Evolutionary conservation across 2,797 vertebrate species (phyloP).

Genomic region (Carduelis carduelis): DNA sequence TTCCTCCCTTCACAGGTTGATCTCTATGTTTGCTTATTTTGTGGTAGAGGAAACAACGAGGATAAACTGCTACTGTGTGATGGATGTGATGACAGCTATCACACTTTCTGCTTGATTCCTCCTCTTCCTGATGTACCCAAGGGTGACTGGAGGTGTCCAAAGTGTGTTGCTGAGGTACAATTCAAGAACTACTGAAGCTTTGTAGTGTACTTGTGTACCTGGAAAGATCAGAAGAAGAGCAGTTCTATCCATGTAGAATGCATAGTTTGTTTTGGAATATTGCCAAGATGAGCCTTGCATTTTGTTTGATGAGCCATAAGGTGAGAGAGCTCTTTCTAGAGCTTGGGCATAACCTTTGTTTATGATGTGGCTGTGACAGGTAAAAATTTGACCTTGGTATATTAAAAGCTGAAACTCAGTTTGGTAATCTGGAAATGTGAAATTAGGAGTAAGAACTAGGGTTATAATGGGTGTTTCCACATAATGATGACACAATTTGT

Average conservation of each 20-base stretch:
- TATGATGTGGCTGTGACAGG: not conserved
- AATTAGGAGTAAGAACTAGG: not conserved
- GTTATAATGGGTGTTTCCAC: not conserved
- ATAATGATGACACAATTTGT: not conserved
- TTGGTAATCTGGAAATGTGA: not conserved
- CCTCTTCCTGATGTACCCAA: slow-evolving; percentile 96
- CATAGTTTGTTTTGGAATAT: not conserved
- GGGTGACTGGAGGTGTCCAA: slow-evolving; percentile 98
- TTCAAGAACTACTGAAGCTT: not conserved
- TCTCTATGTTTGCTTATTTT: slow-evolving; percentile 95
- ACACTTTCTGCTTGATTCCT: slow-evolving; percentile 97
- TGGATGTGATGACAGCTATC: slow-evolving; percentile 98
- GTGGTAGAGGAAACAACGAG: slow-evolving; percentile 95
- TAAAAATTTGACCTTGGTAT: not conserved
- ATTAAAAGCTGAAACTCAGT: not conserved
- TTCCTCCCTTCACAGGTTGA: slow-evolving; percentile 81
- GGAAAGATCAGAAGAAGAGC: not conserved
- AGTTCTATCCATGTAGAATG: not conserved
- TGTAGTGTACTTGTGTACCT: not conserved
- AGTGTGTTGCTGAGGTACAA: slow-evolving; percentile 95
- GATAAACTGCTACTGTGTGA: slow-evolving; percentile 94
- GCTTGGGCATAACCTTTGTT: not conserved
- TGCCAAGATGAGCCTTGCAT: not conserved
- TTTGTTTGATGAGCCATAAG: not conserved
- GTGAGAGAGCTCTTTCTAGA: not conserved